A percentile compares a stretch with the other conserved stretches of the same genome.
phyloP scores from a whole-genome alignment of 2,113 vertebrate species.

The Numida meleagris region DNA sequence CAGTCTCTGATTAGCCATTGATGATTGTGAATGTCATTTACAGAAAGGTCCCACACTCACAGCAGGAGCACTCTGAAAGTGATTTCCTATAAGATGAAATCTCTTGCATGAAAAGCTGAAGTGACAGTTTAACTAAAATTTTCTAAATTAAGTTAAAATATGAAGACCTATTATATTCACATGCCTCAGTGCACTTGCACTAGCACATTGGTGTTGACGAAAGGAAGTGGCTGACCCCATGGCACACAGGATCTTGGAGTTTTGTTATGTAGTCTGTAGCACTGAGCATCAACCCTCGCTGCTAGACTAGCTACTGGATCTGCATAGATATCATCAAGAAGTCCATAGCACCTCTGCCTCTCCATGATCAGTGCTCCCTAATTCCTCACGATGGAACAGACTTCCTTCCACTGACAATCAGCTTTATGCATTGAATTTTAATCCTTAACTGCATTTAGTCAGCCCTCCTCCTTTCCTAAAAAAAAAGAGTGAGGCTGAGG shows the following conservation, averaged over 20 bases:
- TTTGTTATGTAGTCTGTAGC: not conserved
- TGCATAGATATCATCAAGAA: not conserved
- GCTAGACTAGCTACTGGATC: not conserved
- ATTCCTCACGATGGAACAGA: not conserved
- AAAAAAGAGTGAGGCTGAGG: not conserved
- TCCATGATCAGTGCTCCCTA: not conserved
- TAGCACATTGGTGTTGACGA: not conserved
- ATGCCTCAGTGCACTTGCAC: not conserved
- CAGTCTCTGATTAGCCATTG: not conserved
- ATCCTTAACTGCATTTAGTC: not conserved
- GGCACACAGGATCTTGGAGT: not conserved
- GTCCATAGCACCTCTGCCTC: rapidly evolving
- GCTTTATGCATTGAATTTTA: not conserved
- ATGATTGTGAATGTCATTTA: not conserved
- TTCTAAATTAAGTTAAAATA: not conserved
- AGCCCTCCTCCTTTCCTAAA: not conserved
- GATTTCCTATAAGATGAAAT: not conserved
- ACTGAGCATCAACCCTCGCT: not conserved
- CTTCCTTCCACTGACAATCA: not conserved
- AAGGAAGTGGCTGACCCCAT: not conserved
- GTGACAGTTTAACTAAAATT: not conserved
- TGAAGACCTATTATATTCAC: not conserved
- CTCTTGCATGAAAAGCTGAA: not conserved
- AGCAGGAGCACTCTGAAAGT: not conserved
- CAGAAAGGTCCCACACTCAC: not conserved